A percentile compares a stretch with the other conserved stretches of the same genome.
Conservation (phyloP, 2,113 vertebrate genomes). For the Brachypodius melanocephalos region DNA sequence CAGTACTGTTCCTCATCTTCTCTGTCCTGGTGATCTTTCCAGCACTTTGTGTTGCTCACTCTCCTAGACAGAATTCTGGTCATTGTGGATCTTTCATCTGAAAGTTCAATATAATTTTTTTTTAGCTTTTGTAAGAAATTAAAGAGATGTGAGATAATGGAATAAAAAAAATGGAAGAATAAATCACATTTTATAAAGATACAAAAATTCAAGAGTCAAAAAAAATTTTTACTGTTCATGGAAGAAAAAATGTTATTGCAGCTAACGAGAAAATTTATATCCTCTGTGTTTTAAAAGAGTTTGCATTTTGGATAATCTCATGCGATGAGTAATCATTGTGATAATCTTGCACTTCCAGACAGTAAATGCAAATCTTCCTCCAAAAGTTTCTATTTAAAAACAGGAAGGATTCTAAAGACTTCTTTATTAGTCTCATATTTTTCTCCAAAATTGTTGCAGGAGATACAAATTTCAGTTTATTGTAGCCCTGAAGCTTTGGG, state of each 20-base stretch:
- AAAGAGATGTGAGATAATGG: background rate
- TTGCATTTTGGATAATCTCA: background rate
- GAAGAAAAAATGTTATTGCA: background rate
- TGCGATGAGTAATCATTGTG: background rate
- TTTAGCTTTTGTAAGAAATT: background rate
- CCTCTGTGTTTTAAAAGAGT: background rate
- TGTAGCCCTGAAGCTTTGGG: background rate
- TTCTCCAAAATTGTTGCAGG: background rate
- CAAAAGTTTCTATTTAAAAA: background rate
- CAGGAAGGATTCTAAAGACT: background rate
- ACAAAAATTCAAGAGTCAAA: background rate
- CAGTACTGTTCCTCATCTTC: background rate
- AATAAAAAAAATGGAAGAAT: background rate
- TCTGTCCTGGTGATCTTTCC: background rate
- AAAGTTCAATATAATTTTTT: background rate
- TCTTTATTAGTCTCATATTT: background rate
- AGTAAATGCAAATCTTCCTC: background rate
- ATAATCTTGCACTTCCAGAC: background rate
- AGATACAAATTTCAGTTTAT: background rate
- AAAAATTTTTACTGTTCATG: background rate
- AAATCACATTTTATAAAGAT: background rate
- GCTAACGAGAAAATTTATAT: background rate
- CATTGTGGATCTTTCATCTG: background rate
- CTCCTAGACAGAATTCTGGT: background rate
- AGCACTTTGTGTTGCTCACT: background rate